phyloP scores from a whole-genome alignment of 2,797 vertebrate genomes.

The Podarcis siculus region DNA sequence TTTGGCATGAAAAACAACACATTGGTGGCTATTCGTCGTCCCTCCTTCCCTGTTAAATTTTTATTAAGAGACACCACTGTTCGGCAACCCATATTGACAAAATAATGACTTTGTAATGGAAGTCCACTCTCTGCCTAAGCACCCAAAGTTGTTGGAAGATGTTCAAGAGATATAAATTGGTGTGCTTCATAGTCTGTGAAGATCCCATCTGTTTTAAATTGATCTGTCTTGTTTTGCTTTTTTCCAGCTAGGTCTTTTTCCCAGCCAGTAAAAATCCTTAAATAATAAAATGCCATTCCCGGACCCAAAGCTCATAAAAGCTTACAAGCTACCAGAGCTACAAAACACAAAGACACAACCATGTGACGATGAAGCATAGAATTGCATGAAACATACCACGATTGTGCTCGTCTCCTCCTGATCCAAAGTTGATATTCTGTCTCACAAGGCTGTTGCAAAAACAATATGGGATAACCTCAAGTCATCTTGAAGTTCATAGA shows the following conservation, averaged over 20 bases:
- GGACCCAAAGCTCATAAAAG: conserved; percentile 19
- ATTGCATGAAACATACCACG: conserved; percentile 9
- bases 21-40: background rate
- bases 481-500: background rate
- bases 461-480: background rate
- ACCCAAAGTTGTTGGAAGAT: background rate
- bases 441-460: background rate
- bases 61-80: background rate
- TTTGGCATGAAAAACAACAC: background rate
- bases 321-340: conserved; percentile 18
- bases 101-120: background rate
- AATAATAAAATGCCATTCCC: conserved; percentile 1
- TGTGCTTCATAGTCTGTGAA: background rate
- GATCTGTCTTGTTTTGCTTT: background rate
- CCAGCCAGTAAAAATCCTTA: conserved; percentile 19
- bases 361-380: background rate
- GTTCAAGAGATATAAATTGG: background rate
- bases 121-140: background rate
- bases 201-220: conserved; percentile 25
- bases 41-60: background rate
- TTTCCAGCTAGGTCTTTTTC: conserved; percentile 5
- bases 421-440: background rate
- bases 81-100: background rate
- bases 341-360: no score
- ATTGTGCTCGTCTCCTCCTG: background rate